Percentiles rank a stretch among this genome's conserved stretches.
Evolutionary conservation across 2,888 invertebrate species (phyloP).

Genomic region (Platerodrilus igneus): DNA sequence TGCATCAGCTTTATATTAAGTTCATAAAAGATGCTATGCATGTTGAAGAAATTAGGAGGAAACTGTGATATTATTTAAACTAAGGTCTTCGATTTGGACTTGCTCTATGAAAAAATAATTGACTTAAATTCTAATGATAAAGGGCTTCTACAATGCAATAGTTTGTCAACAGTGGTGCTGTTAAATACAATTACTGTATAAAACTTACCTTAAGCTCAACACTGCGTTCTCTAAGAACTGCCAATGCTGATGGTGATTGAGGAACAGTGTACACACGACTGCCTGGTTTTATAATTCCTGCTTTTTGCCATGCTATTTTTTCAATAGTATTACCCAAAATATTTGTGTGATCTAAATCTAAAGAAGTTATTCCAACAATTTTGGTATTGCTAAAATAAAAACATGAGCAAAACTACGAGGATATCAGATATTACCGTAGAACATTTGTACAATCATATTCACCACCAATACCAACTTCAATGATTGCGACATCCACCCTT

Average conservation of each 20-base stretch:
- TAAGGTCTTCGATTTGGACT: too few species aligned
- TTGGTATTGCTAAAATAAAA: constrained; percentile 6
- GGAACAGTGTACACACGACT: constrained; percentile 68
- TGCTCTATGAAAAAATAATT: too few species aligned
- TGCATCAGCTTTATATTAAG: too few species aligned
- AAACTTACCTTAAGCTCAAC: constrained; percentile 56
- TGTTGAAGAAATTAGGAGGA: too few species aligned
- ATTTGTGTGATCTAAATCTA: constrained; percentile 86
- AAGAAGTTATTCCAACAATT: constrained; percentile 84
- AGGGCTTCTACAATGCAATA: too few species aligned
- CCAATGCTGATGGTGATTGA: constrained; percentile 60
- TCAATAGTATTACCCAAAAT: constrained; percentile 76
- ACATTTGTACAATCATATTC: constrained; percentile 92
- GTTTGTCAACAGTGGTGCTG: too few species aligned
- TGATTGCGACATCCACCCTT: constrained; percentile 84
- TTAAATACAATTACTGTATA: too few species aligned
- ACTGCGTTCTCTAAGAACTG: constrained; percentile 63
- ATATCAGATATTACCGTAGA: constrained; percentile 64
- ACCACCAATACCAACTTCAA: constrained; percentile 98
- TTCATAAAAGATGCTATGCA: too few species aligned
- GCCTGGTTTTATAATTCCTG: constrained; percentile 85
- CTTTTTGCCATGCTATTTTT: constrained; percentile 91
- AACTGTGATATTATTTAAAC: too few species aligned
- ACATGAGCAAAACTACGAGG: too few species aligned
- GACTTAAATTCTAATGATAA: too few species aligned